Percentiles rank a stretch among this genome's conserved stretches.
These are phyloP conservation scores for Lutraria rhynchaena DNA, from an alignment of 1,140 invertebrate species.

Conservation along the genomic window DNA sequence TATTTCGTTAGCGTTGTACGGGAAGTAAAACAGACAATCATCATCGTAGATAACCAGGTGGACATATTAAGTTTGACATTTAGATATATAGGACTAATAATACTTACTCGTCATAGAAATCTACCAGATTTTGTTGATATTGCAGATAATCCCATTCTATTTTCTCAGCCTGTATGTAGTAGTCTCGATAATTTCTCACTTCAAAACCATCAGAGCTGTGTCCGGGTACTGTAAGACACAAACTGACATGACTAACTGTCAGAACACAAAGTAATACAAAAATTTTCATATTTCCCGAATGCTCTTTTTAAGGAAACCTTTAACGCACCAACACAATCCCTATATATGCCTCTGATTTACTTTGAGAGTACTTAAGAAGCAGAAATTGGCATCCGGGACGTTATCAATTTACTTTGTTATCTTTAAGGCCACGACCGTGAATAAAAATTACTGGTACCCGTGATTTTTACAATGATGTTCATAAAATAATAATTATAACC, in stretches of 20 bases:
- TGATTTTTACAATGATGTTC: too few relatives aligned
- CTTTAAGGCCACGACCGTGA: too few relatives aligned
- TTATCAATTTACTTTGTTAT: too few relatives aligned
- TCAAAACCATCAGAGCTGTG: constrained; percentile 28
- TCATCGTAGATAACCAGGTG: too few relatives aligned
- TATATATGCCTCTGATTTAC: neutral
- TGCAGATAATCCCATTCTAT: constrained; percentile 50
- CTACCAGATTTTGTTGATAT: constrained; percentile 30
- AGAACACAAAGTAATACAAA: neutral
- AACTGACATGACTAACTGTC: neutral
- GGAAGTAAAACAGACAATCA: too few relatives aligned
- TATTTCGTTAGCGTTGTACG: too few relatives aligned
- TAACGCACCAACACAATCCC: neutral
- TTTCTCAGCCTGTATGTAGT: constrained; percentile 43
- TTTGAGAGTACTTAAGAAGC: neutral
- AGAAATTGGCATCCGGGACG: too few relatives aligned
- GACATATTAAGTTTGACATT: too few relatives aligned
- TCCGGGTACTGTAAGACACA: constrained; percentile 2
- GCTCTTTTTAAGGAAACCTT: neutral
- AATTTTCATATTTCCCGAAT: neutral
- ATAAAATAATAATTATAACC: too few relatives aligned
- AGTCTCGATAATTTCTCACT: constrained; percentile 22
- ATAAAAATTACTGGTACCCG: too few relatives aligned
- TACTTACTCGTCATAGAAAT: constrained; percentile 30
- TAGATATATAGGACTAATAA: too few relatives aligned